A percentile compares a stretch with the other conserved stretches of the same genome.
Conservation (phyloP, 37 sponge, comb jelly and placozoan genomes). For the Axinella damicornis region DNA sequence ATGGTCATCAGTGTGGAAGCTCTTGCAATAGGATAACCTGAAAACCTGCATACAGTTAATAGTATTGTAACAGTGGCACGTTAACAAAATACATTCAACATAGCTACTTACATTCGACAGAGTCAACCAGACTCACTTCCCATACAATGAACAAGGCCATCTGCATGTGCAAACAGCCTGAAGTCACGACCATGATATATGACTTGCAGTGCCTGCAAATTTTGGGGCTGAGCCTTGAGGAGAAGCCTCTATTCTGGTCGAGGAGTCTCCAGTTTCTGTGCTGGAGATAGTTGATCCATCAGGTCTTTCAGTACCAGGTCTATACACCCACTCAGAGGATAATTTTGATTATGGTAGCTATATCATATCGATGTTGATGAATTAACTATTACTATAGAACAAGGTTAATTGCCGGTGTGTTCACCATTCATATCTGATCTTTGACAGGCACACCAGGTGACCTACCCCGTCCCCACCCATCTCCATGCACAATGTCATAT, state of each 20-base stretch:
- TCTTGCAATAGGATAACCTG: conserved; percentile 18
- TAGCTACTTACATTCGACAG: conserved; percentile 4
- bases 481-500: too few relatives aligned
- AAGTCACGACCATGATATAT: conserved; percentile 54
- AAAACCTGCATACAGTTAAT: conserved; percentile 32
- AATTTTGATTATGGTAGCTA: too few relatives aligned
- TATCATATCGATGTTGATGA: too few relatives aligned
- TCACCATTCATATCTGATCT: too few relatives aligned
- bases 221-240: conserved; percentile 19
- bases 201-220: conserved; percentile 17
- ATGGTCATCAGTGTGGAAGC: neutral
- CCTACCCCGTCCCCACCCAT: too few relatives aligned
- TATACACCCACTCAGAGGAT: too few relatives aligned
- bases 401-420: too few relatives aligned
- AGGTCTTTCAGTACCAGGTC: conserved; percentile 13
- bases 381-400: too few relatives aligned
- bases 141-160: conserved; percentile 41
- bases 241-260: too few relatives aligned
- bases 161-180: conserved; percentile 44
- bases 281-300: conserved; percentile 9
- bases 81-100: too few relatives aligned
- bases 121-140: conserved; percentile 19
- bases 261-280: too few relatives aligned
- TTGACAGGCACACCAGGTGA: too few relatives aligned
- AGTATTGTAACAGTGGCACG: neutral